Conservation (phyloP, 2,113 vertebrate species). For the Hemibagrus wyckioides region DNA sequence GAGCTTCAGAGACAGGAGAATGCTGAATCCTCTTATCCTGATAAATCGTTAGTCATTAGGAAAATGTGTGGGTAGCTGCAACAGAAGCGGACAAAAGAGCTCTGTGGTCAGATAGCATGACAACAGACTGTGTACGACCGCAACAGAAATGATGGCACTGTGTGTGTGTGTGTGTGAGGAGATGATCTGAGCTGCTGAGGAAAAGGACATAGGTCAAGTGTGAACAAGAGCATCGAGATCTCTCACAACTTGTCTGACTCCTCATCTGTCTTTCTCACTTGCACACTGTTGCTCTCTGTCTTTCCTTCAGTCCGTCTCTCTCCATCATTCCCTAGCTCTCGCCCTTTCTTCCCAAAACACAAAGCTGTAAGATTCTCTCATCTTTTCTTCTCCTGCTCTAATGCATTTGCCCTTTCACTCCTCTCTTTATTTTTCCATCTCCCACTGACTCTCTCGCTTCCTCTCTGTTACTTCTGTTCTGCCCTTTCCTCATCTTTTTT, state of each 20-base stretch:
- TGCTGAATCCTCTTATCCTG: conserved; percentile 8
- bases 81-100: conserved; percentile 47
- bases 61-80: conserved; percentile 55
- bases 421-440: conserved; percentile 36
- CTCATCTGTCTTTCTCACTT: conserved; percentile 38
- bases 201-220: conserved; percentile 54
- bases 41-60: conserved; percentile 38
- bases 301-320: conserved; percentile 3
- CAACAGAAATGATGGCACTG: conserved; percentile 30
- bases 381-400: conserved; percentile 38
- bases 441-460: conserved; percentile 16
- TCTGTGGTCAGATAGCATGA: conserved; percentile 44
- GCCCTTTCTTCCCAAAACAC: conserved; percentile 19
- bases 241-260: conserved; percentile 34
- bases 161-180: conserved; percentile 38
- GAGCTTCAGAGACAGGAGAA: neutral
- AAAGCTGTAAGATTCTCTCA: conserved; percentile 29
- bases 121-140: conserved; percentile 19
- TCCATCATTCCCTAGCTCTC: conserved; percentile 16
- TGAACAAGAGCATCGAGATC: conserved; percentile 41
- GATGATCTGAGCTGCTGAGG: conserved; percentile 42
- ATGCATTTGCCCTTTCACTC: conserved; percentile 37
- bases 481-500: conserved; percentile 35
- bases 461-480: conserved; percentile 28
- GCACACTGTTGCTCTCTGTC: neutral